Evolutionary conservation across 2,888 invertebrate species (phyloP).

Genomic region (Pandemis heparana): DNA sequence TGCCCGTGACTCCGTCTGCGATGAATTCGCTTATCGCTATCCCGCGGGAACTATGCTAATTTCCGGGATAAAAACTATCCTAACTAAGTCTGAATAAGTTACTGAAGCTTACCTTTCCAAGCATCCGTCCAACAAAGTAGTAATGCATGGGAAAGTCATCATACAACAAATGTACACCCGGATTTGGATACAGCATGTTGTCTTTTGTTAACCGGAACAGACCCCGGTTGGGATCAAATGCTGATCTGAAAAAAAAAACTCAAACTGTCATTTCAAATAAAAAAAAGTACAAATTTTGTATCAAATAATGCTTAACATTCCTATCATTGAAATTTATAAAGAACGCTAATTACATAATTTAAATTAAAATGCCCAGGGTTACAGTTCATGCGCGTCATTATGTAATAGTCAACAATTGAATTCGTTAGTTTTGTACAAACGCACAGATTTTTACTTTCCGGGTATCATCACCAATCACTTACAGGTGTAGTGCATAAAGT

Average conservation of each 20-base stretch:
- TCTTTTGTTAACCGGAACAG: slow-evolving; percentile 96
- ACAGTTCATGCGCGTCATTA: neutral
- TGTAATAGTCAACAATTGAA: too few relatives aligned
- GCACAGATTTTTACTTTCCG: too few relatives aligned
- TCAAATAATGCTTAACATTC: neutral
- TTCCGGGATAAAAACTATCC: too few relatives aligned
- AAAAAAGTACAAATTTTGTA: neutral
- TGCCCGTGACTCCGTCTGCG: too few relatives aligned
- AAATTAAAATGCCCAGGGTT: neutral
- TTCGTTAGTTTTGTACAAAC: too few relatives aligned
- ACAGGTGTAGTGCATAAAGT: too few relatives aligned
- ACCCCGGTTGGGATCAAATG: slow-evolving; percentile 98
- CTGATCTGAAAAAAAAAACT: slow-evolving; percentile 83
- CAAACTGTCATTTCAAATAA: neutral
- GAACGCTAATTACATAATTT: too few relatives aligned
- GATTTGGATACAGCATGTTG: slow-evolving; percentile 98
- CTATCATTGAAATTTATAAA: too few relatives aligned
- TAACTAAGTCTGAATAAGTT: neutral
- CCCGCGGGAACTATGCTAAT: too few relatives aligned
- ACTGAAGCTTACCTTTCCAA: slow-evolving; percentile 90
- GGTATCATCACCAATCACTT: too few relatives aligned
- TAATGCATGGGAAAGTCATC: slow-evolving; percentile 96
- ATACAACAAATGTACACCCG: slow-evolving; percentile 94
- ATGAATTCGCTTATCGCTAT: too few relatives aligned
- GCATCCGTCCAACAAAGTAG: slow-evolving; percentile 96